These are phyloP conservation scores for Planiliza haematocheilus DNA, from an alignment of 2,113 vertebrate species.

Conservation along the genomic window DNA sequence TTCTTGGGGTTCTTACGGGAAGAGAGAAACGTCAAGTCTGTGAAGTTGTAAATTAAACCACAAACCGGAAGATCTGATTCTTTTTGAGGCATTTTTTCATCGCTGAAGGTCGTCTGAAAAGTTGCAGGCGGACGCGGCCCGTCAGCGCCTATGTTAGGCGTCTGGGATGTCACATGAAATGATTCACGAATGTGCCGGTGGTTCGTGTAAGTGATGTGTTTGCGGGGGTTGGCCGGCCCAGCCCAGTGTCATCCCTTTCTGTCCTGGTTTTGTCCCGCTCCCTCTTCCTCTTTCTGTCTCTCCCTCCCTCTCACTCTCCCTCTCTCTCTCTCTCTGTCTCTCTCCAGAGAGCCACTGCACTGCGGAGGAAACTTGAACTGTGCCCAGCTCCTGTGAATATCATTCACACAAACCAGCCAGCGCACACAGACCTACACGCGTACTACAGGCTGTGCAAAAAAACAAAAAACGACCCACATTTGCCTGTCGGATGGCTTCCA, in stretches of 20 bases:
- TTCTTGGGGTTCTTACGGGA: background rate
- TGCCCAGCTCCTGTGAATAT: conserved; percentile 55
- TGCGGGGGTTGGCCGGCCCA: background rate
- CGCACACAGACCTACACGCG: background rate
- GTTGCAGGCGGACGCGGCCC: background rate
- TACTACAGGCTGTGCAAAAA: background rate
- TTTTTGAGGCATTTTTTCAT: background rate
- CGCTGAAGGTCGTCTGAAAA: background rate
- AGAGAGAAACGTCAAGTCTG: background rate
- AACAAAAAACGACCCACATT: background rate
- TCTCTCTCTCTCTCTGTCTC: conserved; percentile 3
- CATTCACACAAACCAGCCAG: conserved; percentile 13
- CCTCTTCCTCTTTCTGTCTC: background rate
- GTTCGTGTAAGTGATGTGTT: background rate
- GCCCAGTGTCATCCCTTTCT: background rate
- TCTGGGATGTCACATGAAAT: background rate
- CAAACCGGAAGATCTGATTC: background rate
- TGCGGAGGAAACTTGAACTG: conserved; percentile 74
- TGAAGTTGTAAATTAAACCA: background rate
- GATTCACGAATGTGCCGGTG: background rate
- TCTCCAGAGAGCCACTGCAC: conserved; percentile 63
- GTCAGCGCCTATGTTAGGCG: conserved; percentile 2
- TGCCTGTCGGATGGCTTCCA: no score
- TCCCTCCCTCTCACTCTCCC: no score
- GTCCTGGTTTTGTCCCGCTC: background rate